Base-by-base conservation (phyloP, 2,113 vertebrate genomes). In the Poicephalus gulielmi region DNA sequence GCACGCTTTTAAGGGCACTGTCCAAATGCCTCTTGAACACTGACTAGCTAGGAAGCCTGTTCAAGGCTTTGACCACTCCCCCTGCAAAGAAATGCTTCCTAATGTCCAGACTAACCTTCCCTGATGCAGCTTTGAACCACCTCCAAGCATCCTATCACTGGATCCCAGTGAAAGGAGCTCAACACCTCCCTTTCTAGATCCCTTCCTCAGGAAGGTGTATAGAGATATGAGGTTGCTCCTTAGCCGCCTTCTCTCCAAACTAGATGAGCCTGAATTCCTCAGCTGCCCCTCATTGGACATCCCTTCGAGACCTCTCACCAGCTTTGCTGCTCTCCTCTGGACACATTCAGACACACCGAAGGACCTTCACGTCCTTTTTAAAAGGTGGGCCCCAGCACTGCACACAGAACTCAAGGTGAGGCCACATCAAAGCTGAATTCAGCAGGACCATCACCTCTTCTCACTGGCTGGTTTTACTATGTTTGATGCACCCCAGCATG, bases 371-470 rank as follows among this genome's bases (percentile, higher is more conserved):
- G 16, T 14, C 28, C 5, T 49, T 55, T 44, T 46, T 2, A 49
- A 63, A 19, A 5, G 8, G 7, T 22, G 33, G 22, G 50, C 6
- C 15, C 13, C 35, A 70, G 68, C 67, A 44, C 15, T 2, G 17
- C 33, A 35, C 7, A 23, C 13, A 17, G 37, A 8, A 25, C 14
- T 30, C 0, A 0, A 69, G 52, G 47, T 24, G 24, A 31, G 46
- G 49, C 63, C 2, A 4, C 44, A 64, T 16, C 33, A 78, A 28
- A 0, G 0, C 11, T 41, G 35, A 30, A 33, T 7, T 6, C 43
- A 55, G 20, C 2, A 4, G 20, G 41, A 71, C 13, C 24, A 57
- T 4, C 12, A 2, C 22, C 20, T 67, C 46, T 27, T 17, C 4
- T 30, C 43, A 33, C 18, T 17, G 9, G 7, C 7, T 18, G 20